Base-by-base conservation (phyloP, 2,888 invertebrate genomes). In the Mactromeris polynyma region DNA sequence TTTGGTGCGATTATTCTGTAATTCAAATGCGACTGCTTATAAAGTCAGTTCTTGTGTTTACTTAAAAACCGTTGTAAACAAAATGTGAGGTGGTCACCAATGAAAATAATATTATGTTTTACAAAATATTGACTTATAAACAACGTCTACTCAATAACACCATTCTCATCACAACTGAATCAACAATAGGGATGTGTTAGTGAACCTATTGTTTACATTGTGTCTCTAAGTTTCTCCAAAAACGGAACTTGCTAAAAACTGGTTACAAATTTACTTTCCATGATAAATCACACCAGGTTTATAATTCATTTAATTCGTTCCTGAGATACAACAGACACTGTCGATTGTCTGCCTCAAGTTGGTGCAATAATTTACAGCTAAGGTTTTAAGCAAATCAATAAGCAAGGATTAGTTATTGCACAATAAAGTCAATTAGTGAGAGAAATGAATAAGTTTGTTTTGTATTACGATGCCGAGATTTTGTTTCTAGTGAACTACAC, bases 361-460 rank as follows among this genome's bases (percentile, higher is more conserved):
- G 11, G 31, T 33, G 36, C 38, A 77, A 38, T 19, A 77, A 40
- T 77, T 36, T 64, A 26, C 58, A 26, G 26, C 58, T 64, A n/a
- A 2, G 21, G 58, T 26, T 64, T 64, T 2, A 73, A 73, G 73
- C 36, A 2, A 73, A 73, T 73, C 73, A 73, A 73, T 73, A 73
- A 33, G 36, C 36, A 19, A 9, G 73, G 73, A 73, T 73, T 19
- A 73, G 73, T 73, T 73, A 73, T 73, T 73, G 73, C 73, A 26
- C 36, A 19, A 36, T 36, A 73, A 73, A 73, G 73, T 73, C 73
- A 73, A 73, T 73, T 73, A 73, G 73, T 9, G 36, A 73, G 73
- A 36, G 26, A 64, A 64, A 64, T 7, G 26, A 64, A 64, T 64
- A n/a, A 21, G 11, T n/a, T 64, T 7, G 58, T 64, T 64, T 26